Evolutionary conservation across 2,888 invertebrate genomes (phyloP).

Genomic region (Rhabditoides inermis): DNA sequence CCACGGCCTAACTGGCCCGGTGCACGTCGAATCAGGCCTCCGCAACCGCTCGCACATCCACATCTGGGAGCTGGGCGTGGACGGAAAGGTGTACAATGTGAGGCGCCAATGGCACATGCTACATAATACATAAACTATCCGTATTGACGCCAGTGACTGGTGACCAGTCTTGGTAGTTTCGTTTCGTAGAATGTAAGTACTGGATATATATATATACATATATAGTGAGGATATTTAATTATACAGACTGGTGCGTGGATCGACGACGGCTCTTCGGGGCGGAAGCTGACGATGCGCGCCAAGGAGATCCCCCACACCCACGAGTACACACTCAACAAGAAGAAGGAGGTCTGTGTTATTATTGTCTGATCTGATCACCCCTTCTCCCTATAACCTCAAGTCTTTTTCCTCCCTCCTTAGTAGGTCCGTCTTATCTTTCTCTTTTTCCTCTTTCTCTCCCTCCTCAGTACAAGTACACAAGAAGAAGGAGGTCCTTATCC

Average conservation of each 20-base stretch:
- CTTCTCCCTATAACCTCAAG: too few relatives aligned
- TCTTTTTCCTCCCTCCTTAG: too few relatives aligned
- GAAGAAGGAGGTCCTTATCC: too few relatives aligned
- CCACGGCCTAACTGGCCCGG: slow-evolving; percentile 4
- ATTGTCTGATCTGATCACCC: too few relatives aligned
- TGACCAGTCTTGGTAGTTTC: too few relatives aligned
- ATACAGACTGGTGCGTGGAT: slow-evolving; percentile 43
- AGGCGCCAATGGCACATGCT: neutral
- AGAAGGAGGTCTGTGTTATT: too few relatives aligned
- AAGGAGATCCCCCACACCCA: slow-evolving; percentile 34
- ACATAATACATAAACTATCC: too few relatives aligned
- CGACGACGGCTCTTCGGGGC: slow-evolving; percentile 22
- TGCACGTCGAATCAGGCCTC: neutral
- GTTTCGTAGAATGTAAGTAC: slow-evolving; percentile 11
- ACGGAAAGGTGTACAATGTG: slow-evolving; percentile 6
- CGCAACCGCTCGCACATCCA: neutral
- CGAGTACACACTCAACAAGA: slow-evolving; percentile 17
- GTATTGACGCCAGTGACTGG: too few relatives aligned
- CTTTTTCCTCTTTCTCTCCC: too few relatives aligned
- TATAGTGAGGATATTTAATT: too few relatives aligned
- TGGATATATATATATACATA: slow-evolving; percentile 18
- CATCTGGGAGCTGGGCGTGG: slow-evolving; percentile 8
- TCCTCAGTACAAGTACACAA: too few relatives aligned
- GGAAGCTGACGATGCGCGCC: slow-evolving; percentile 24
- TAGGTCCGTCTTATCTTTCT: too few relatives aligned